Evolutionary conservation across 2,888 invertebrate species (phyloP), one percentile per base, ranked within the genome.

Genomic region (Protophormia terraenovae): DNA sequence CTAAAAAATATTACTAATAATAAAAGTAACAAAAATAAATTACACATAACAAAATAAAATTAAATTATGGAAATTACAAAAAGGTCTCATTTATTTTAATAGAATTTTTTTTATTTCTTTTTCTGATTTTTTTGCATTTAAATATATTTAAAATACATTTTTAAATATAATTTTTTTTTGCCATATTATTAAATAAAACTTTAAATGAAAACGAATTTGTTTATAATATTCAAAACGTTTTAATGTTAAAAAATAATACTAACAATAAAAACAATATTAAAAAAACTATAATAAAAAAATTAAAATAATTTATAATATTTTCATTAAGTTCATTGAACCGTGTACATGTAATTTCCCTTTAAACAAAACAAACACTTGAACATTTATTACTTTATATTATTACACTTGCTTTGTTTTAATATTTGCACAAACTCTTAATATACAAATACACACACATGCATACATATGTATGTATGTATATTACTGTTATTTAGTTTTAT

Each of bases 271-370:
- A 45, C n/a, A 50, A 29, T 45, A 29, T 60, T 4, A 76, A 53
- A 32, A 45, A 55, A 38, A 67, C n/a, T n/a, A n/a, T n/a, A n/a
- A n/a, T n/a, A 58, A 3, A 67, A 27, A n/a, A 78, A 41, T 29
- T 55, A n/a, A 69, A 27, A 69, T 55, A 64, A 62, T 76, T 62
- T 76, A 7, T 53, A 64, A 69, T 73, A 72, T 73, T 71, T 69
- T 71, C 71, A 82, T 82, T 82, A 82, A 82, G 82, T 82, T 82
- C 85, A 85, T 53, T 82, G 75, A 85, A 82, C 82, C 69, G 82
- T 82, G 41, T 38, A 72, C 50, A 82, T 82, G 75, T 82, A 82
- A 85, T 85, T 79, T 85, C 85, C 85, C 71, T 75, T 66, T 45
- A 78, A 55, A 73, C 35, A 45, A 62, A 62, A 62, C 41, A 38